Base-by-base conservation (phyloP, 2,797 vertebrate genomes). In the Balearica regulorum region DNA sequence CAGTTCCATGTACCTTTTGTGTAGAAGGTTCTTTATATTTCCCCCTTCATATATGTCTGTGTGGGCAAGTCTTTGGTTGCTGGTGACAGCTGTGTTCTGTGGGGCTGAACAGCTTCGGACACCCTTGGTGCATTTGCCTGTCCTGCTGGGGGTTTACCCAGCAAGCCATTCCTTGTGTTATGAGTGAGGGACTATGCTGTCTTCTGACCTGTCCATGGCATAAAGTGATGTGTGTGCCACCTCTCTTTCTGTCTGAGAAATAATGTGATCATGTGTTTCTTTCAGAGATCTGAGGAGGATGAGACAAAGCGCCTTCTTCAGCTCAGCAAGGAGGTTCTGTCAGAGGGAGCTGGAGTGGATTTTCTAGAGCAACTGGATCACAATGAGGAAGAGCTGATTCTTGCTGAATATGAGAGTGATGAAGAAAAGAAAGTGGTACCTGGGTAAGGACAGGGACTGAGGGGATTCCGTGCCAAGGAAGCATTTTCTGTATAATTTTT, bases 401-500 rank as follows among this genome's bases (percentile, higher is more conserved):
- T 99, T n/a, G 98, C 98, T 4, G 99, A 99, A 54, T 99, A 99
- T 24, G 98, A 99, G 95, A 99, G 99, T 21, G 99, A 99, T 0
- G 99, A 99, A 11, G 99, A 99, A 83, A 97, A 97, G 57, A 98
- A 98, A 80, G 68, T 96, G 92, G 78, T 97, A 46, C 41, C 61
- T 21, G 48, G 97, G 98, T 98, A 97, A 96, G 97, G 49, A 35
- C 16, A n/a, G 33, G 16, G 15, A 44, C 35, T 64, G 35, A 58
- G 46, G 41, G 48, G 4, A 7, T 80, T 90, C 46, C 3, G 3
- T n/a, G 54, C 16, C 16, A 53, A 55, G 21, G 54, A 75, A 78
- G 25, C 0, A 0, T n/a, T 33, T 86, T 86, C 60, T 58, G 5
- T 65, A 16, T 83, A 3, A 4, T 51, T 85, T 87, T 80, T 51